Conservation (phyloP, 2,888 invertebrate genomes). For the Ferdinandea cuprea region DNA sequence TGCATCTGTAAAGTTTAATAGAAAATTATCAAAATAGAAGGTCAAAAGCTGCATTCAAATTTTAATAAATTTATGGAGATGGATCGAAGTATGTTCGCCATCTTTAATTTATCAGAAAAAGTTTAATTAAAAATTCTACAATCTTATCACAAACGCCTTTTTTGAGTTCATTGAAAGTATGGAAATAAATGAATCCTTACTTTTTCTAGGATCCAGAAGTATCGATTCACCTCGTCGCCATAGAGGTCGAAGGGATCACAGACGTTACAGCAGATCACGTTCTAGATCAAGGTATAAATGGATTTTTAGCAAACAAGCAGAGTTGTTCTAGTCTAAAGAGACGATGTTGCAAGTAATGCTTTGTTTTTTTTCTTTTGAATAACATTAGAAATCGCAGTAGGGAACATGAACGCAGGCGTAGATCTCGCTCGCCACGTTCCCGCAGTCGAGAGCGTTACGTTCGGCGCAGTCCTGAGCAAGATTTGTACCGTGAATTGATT, state of each 20-base stretch:
- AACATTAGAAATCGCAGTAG: constrained; percentile 79
- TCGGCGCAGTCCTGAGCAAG: constrained; percentile 78
- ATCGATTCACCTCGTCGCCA: constrained; percentile 76
- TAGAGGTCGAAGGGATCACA: constrained; percentile 78
- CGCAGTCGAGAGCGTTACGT: constrained; percentile 81
- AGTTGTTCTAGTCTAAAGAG: no score
- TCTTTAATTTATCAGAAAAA: constrained; percentile 48
- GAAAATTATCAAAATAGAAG: not conserved
- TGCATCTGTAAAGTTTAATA: not conserved
- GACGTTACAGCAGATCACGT: constrained; percentile 81
- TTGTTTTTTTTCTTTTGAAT: no score
- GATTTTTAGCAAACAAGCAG: not conserved
- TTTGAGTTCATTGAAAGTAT: no score
- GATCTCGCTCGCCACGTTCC: constrained; percentile 79
- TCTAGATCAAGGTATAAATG: constrained; percentile 79
- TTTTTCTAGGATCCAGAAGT: constrained; percentile 74
- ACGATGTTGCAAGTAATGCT: not conserved
- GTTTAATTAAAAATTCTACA: constrained; percentile 1
- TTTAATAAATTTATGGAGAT: constrained; percentile 62
- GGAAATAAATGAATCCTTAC: not conserved
- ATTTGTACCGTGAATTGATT: constrained; percentile 81
- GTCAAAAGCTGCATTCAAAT: constrained; percentile 63
- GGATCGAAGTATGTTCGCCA: constrained; percentile 73
- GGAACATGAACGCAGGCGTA: constrained; percentile 79
- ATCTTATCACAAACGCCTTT: no score